phyloP scores from a whole-genome alignment of 1,140 invertebrate species.

The Ruditapes philippinarum region DNA sequence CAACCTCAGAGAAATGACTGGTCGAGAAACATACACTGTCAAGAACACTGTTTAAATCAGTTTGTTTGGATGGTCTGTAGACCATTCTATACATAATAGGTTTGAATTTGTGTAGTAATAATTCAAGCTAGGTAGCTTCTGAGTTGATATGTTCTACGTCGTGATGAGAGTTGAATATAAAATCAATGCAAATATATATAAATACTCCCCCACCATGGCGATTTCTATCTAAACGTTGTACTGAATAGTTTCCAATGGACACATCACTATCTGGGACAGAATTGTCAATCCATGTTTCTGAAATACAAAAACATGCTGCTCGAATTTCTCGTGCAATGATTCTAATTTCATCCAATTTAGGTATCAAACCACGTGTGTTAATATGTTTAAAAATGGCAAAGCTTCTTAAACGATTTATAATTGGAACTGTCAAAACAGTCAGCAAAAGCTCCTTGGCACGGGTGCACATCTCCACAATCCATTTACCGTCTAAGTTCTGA shows the following conservation, averaged over 20 bases:
- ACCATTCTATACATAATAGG: conserved; percentile 21
- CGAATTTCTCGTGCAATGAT: conserved; percentile 2
- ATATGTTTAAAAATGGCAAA: conserved; percentile 31
- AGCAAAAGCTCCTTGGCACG: too few relatives aligned
- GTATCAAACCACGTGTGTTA: conserved; percentile 12
- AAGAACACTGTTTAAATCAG: conserved; percentile 10
- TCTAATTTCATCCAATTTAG: conserved; percentile 37
- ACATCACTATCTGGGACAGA: conserved; percentile 23
- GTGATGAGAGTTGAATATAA: not conserved
- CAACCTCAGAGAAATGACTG: conserved; percentile 17
- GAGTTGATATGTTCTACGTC: conserved; percentile 2
- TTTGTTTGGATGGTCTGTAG: conserved; percentile 29
- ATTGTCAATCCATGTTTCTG: conserved; percentile 4
- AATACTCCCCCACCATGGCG: too few relatives aligned
- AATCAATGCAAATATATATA: not conserved
- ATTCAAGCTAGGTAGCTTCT: conserved; percentile 22
- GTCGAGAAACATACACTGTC: not conserved
- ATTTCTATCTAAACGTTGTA: not conserved
- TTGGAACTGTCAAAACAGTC: conserved; percentile 23
- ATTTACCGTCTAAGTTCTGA: not conserved
- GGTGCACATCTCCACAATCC: conserved; percentile 10
- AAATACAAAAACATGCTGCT: too few relatives aligned
- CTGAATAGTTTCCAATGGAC: conserved; percentile 10
- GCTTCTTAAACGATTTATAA: not conserved
- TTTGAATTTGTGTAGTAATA: conserved; percentile 33